Evolutionary conservation across 2,113 vertebrate genomes (phyloP).

Genomic region (Notothenia coriiceps): DNA sequence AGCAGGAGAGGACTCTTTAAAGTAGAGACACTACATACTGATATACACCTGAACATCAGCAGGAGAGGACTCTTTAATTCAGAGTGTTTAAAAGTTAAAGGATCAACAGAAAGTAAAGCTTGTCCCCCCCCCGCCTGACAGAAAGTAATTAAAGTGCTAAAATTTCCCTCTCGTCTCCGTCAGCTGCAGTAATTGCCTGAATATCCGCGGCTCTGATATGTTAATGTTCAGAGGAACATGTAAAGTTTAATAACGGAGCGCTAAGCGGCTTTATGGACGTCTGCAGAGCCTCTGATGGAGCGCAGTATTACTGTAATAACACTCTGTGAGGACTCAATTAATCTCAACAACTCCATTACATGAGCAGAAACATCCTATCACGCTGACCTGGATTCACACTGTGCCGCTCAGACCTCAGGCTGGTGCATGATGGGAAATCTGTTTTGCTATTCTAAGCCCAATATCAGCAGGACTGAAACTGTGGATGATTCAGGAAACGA

Average conservation of each 20-base stretch:
- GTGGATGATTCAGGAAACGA: no score
- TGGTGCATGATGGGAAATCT: no score
- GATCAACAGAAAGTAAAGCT: background rate
- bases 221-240: no score
- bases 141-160: slow-evolving; percentile 78
- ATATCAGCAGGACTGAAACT: no score
- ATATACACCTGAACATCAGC: no score
- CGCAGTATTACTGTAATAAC: background rate
- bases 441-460: no score
- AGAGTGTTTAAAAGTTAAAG: slow-evolving; percentile 2
- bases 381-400: slow-evolving; percentile 23
- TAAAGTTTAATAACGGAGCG: background rate
- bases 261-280: slow-evolving; percentile 69
- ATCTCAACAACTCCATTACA: slow-evolving; percentile 23
- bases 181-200: no score
- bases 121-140: no score
- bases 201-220: no score
- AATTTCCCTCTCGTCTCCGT: slow-evolving; percentile 56
- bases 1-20: slow-evolving; percentile 8
- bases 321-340: slow-evolving; percentile 5
- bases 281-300: slow-evolving; percentile 25
- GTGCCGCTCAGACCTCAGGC: no score
- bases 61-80: no score
- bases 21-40: no score
- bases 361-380: slow-evolving; percentile 15